Conservation (phyloP, 2,113 vertebrate genomes). For the Caranx ignobilis region DNA sequence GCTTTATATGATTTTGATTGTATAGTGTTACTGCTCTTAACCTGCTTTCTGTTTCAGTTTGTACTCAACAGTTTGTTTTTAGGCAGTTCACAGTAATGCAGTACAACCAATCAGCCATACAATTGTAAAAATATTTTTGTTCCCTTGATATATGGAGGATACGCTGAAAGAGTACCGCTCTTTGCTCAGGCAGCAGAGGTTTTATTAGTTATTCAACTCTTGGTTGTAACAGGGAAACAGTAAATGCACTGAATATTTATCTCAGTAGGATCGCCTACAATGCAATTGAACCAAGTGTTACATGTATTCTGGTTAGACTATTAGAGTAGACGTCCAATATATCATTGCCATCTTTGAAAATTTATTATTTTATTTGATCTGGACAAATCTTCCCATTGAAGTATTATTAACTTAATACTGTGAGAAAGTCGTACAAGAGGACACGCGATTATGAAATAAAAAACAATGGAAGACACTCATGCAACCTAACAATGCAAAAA, state of each 20-base stretch:
- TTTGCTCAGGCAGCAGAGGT: slow-evolving; percentile 69
- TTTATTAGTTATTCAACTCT: slow-evolving; percentile 55
- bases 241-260: slow-evolving; percentile 79
- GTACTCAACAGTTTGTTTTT: slow-evolving; percentile 36
- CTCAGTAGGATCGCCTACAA: slow-evolving; percentile 61
- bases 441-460: slow-evolving; percentile 53
- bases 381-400: slow-evolving; percentile 49
- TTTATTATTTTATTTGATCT: slow-evolving; percentile 40
- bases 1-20: slow-evolving; percentile 61
- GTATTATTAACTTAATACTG: slow-evolving; percentile 67
- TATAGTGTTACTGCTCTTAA: slow-evolving; percentile 62
- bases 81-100: slow-evolving; percentile 60
- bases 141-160: slow-evolving; percentile 47
- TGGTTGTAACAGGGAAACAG: slow-evolving; percentile 69
- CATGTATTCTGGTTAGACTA: slow-evolving; percentile 53
- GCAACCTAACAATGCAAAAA: slow-evolving; percentile 82
- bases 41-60: slow-evolving; percentile 35
- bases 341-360: slow-evolving; percentile 41
- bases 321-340: slow-evolving; percentile 47
- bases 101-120: slow-evolving; percentile 64
- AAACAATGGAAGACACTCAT: slow-evolving; percentile 64
- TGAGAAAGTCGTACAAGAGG: slow-evolving; percentile 25
- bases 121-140: slow-evolving; percentile 54
- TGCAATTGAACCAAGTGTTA: slow-evolving; percentile 71
- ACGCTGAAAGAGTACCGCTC: slow-evolving; percentile 47